These are phyloP conservation scores for Trinorchestia longiramus DNA, from an alignment of 1,140 invertebrate genomes.

Conservation along the genomic window DNA sequence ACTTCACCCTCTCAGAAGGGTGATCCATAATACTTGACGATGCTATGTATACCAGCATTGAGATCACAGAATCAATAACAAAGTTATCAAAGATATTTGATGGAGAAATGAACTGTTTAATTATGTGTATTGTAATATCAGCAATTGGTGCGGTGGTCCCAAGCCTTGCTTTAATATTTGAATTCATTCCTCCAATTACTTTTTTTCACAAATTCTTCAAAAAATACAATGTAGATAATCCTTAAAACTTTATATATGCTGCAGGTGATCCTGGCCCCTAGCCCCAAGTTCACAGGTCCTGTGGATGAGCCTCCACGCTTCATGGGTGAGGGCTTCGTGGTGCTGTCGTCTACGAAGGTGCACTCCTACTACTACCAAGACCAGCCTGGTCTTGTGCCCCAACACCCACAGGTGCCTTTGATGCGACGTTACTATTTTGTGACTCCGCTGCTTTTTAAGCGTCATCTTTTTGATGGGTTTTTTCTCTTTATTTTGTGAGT, in stretches of 20 bases:
- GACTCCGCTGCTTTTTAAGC: not conserved
- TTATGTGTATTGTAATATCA: not conserved
- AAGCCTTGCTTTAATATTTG: not conserved
- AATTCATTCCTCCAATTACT: not conserved
- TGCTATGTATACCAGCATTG: not conserved
- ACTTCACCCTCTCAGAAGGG: too few species aligned
- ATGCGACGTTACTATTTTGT: too few species aligned
- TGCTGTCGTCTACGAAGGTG: conserved; percentile 94
- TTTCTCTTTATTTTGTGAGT: not conserved
- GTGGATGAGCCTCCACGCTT: conserved; percentile 95
- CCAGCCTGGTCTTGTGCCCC: conserved; percentile 81
- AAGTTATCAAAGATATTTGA: not conserved
- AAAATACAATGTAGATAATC: not conserved
- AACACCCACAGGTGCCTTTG: conserved; percentile 85
- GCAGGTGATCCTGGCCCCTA: conserved; percentile 89
- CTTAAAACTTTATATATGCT: conserved; percentile 10
- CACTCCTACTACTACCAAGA: conserved; percentile 97
- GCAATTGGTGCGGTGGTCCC: not conserved
- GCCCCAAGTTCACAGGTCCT: conserved; percentile 92
- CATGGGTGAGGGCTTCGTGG: conserved; percentile 98
- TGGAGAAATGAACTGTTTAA: not conserved
- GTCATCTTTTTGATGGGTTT: not conserved
- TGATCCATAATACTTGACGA: not conserved
- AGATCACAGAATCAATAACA: not conserved
- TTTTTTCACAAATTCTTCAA: not conserved